Conservation (phyloP, 2,888 invertebrate species). For the Macropis europaea region DNA sequence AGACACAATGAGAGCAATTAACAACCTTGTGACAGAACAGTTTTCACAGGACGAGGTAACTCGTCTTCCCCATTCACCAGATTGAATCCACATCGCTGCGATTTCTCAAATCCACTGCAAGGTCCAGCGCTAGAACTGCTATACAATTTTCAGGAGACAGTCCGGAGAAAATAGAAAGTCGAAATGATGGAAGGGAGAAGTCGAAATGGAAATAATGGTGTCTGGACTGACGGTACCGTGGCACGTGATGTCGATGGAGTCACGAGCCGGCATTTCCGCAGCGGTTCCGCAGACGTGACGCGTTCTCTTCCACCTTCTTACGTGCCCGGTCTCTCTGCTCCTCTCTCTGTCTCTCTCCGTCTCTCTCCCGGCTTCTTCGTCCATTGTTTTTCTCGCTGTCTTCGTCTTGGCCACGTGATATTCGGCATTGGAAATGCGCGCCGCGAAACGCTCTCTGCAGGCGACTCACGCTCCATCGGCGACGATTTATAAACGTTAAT, state of each 20-base stretch:
- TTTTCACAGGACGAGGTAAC: too few species aligned
- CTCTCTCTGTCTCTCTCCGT: conserved; percentile 21
- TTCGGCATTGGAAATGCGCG: conserved; percentile 66
- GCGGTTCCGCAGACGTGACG: conserved; percentile 76
- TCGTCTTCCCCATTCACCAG: too few species aligned
- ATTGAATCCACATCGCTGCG: too few species aligned
- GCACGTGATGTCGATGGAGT: conserved; percentile 64
- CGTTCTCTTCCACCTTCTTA: conserved; percentile 59
- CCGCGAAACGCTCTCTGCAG: conserved; percentile 60
- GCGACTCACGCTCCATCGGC: conserved; percentile 62
- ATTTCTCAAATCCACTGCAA: too few species aligned
- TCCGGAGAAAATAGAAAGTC: too few species aligned
- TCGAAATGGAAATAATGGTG: conserved; percentile 62
- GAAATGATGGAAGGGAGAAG: conserved; percentile 45
- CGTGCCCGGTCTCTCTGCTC: conserved; percentile 37
- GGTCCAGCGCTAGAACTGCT: too few species aligned
- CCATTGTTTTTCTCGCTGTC: conserved; percentile 4
- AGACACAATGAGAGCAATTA: too few species aligned
- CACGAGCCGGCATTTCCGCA: conserved; percentile 73
- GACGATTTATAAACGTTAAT: conserved; percentile 71
- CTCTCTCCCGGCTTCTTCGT: conserved; percentile 8
- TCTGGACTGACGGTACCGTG: conserved; percentile 52
- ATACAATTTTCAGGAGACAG: too few species aligned
- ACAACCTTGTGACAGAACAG: too few species aligned
- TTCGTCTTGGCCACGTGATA: conserved; percentile 54